phyloP scores from a whole-genome alignment of 2,888 invertebrate species.

The Cistogaster globosa region DNA sequence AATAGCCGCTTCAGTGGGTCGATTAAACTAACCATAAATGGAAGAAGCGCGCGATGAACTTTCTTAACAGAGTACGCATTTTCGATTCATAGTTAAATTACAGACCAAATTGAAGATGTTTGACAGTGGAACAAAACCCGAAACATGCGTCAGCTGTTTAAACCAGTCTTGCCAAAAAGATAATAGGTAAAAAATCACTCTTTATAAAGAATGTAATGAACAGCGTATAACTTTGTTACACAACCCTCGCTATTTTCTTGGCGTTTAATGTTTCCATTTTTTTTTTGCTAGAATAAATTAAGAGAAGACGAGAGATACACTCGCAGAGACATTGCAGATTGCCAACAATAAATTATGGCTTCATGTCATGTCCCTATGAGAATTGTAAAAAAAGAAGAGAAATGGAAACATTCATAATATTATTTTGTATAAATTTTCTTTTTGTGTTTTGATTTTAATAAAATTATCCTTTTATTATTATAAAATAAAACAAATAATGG shows the following conservation, averaged over 20 bases:
- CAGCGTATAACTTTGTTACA: not conserved
- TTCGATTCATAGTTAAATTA: too few relatives aligned
- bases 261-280: not conserved
- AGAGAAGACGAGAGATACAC: not conserved
- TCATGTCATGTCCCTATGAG: constrained; percentile 20
- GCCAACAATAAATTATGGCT: constrained; percentile 41
- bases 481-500: constrained; percentile 19
- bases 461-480: constrained; percentile 53
- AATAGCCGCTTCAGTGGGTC: too few relatives aligned
- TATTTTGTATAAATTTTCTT: constrained; percentile 7
- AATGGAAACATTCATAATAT: not conserved
- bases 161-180: too few relatives aligned
- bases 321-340: constrained; percentile 25
- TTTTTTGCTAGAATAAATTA: not conserved
- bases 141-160: too few relatives aligned
- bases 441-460: constrained; percentile 47
- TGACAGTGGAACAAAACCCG: too few relatives aligned
- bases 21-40: too few relatives aligned
- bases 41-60: too few relatives aligned
- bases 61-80: too few relatives aligned
- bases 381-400: not conserved
- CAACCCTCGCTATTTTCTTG: not conserved
- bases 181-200: too few relatives aligned
- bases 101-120: too few relatives aligned
- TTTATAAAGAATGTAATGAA: too few relatives aligned